phyloP scores from a whole-genome alignment of 1,140 invertebrate genomes.

The Amyelois transitella region DNA sequence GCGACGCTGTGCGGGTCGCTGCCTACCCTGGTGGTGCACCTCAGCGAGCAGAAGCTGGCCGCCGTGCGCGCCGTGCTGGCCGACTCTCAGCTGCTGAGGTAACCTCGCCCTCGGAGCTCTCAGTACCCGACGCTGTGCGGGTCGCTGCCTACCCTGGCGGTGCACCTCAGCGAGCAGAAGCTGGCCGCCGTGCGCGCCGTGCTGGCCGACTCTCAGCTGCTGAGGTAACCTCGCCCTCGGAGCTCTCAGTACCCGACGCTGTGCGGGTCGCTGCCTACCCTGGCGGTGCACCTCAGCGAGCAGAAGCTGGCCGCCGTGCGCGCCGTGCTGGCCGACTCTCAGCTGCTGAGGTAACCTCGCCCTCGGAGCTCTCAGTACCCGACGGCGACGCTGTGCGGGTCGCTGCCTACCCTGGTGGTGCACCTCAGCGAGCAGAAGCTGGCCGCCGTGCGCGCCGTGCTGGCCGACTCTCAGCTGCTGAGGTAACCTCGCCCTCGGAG shows the following conservation, averaged over 20 bases:
- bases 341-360: too few relatives aligned
- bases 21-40: slow-evolving; percentile 89
- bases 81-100: slow-evolving; percentile 12
- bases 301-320: slow-evolving; percentile 85
- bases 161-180: slow-evolving; percentile 93
- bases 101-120: too few relatives aligned
- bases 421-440: neutral
- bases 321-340: slow-evolving; percentile 61
- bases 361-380: too few relatives aligned
- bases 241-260: slow-evolving; percentile 91
- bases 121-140: slow-evolving; percentile 90
- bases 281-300: slow-evolving; percentile 93
- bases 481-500: too few relatives aligned
- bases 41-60: slow-evolving; percentile 90
- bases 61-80: slow-evolving; percentile 76
- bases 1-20: slow-evolving; percentile 88
- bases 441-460: neutral
- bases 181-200: slow-evolving; percentile 79
- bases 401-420: neutral
- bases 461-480: too few relatives aligned
- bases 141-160: slow-evolving; percentile 88
- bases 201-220: slow-evolving; percentile 56
- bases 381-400: slow-evolving; percentile 5
- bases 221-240: too few relatives aligned
- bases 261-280: slow-evolving; percentile 87